A percentile compares a stretch with the other conserved stretches of the same genome.
These are phyloP conservation scores for Colius striatus DNA, from an alignment of 2,113 vertebrate genomes.

Conservation along the genomic window DNA sequence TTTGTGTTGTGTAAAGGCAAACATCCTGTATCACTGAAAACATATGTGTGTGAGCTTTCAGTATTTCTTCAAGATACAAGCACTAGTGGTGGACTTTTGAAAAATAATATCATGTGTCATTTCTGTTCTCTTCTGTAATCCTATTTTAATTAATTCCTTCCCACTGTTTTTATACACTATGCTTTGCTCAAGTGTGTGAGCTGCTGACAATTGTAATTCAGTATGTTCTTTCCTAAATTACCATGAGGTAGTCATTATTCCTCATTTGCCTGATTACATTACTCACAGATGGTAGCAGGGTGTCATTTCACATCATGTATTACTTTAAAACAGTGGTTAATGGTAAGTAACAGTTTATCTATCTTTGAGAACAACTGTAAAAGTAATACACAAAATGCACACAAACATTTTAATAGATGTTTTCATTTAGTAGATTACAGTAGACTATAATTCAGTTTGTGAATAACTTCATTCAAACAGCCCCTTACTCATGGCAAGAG, in stretches of 20 bases:
- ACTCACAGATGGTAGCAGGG: constrained; percentile 49
- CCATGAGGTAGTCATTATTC: constrained; percentile 50
- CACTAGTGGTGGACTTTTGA: not conserved
- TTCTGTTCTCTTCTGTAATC: not conserved
- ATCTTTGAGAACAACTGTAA: not conserved
- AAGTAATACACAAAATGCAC: not conserved
- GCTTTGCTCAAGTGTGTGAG: constrained; percentile 32
- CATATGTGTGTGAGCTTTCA: not conserved
- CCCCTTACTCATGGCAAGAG: not conserved
- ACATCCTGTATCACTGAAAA: not conserved
- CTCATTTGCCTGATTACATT: constrained; percentile 60
- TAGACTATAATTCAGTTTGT: not conserved
- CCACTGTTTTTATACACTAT: not conserved
- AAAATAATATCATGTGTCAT: not conserved
- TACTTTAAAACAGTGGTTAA: not conserved
- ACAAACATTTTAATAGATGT: not conserved
- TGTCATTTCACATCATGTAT: constrained; percentile 14
- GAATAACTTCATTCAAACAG: not conserved
- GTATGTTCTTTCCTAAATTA: constrained; percentile 48
- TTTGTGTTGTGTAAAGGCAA: not conserved
- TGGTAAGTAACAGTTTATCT: not conserved
- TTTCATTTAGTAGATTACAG: constrained; percentile 14
- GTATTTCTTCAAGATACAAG: not conserved
- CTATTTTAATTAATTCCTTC: constrained; percentile 42
- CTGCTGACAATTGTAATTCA: constrained; percentile 64